Base-by-base conservation (phyloP, 2,888 invertebrate species). In the Coenonympha glycerion region DNA sequence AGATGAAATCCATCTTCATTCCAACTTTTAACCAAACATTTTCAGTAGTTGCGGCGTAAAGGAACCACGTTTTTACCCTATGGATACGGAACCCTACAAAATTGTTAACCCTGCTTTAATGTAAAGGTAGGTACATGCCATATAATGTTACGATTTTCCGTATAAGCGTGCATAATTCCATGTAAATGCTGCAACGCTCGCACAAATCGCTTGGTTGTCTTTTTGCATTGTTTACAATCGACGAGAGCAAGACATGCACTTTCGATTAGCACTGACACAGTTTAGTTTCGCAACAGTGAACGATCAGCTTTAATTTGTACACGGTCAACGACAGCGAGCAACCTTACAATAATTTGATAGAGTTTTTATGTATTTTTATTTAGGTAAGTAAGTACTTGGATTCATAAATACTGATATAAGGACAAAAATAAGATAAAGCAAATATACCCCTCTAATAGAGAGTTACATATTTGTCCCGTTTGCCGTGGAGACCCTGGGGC, bases 171-270 rank as follows among this genome's bases (percentile, higher is more conserved):
- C 36, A 37, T 41, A 42, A 47, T 39, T 30, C 45, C 41, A 44
- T 49, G 45, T 39, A 13, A 33, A 36, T 56, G 54, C 60, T 53
- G 57, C 55, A 59, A 55, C 31, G 46, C 5, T 19, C 44, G 6
- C 39, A 41, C 44, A 44, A 45, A 54, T 56, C 50, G 40, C 46
- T 52, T 49, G 49, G 52, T 47, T 54, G 54, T 47, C 53, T 54
- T 56, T 60, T 50, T 50, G 15, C 48, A 47, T 62, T 59, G 62
- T 60, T 60, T 56, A 50, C 44, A 28, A 28, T 9, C 5, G 9
- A n/a, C 11, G n/a, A 3, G 9, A n/a, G 28, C 31, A 41, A 53
- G 50, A 50, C 53, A 55, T 55, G 48, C 50, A 39, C 42, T 55
- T 57, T 58, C 56, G 47, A 51, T 53, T 51, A 47, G 42, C 45